These are phyloP conservation scores for Apeltes quadracus DNA, from an alignment of 2,113 vertebrate species.

Conservation along the genomic window DNA sequence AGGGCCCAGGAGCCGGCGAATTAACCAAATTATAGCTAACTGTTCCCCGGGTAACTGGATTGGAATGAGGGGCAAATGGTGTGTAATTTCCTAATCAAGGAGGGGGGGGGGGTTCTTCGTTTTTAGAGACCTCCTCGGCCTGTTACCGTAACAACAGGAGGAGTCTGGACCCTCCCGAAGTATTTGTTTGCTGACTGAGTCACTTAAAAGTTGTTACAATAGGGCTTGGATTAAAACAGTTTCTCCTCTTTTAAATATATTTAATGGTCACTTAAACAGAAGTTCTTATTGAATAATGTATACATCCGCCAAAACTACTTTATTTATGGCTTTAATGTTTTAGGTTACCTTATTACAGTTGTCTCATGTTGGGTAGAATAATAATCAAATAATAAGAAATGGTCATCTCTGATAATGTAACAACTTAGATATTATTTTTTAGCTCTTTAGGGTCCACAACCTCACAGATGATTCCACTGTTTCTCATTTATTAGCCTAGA, in stretches of 20 bases:
- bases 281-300: constrained; percentile 3
- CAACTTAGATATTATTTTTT: background rate
- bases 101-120: constrained; percentile 35
- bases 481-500: background rate
- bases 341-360: background rate
- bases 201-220: constrained; percentile 34
- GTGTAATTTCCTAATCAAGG: constrained; percentile 73
- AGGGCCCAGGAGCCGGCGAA: constrained; percentile 65
- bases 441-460: background rate
- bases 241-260: constrained; percentile 24
- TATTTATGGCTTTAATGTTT: too few species aligned
- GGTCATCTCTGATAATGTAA: background rate
- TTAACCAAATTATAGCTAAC: constrained; percentile 72
- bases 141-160: constrained; percentile 58
- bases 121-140: constrained; percentile 57
- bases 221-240: constrained; percentile 13
- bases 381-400: background rate
- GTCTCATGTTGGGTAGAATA: too few species aligned
- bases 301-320: too few species aligned
- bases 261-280: background rate
- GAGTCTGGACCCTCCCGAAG: constrained; percentile 27
- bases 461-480: background rate
- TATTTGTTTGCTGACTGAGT: constrained; percentile 53
- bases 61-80: constrained; percentile 67
- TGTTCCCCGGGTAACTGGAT: constrained; percentile 65